Percentiles rank a stretch among this genome's conserved stretches.
phyloP scores from a whole-genome alignment of 2,113 vertebrate genomes.

The Actinemys pallida region DNA sequence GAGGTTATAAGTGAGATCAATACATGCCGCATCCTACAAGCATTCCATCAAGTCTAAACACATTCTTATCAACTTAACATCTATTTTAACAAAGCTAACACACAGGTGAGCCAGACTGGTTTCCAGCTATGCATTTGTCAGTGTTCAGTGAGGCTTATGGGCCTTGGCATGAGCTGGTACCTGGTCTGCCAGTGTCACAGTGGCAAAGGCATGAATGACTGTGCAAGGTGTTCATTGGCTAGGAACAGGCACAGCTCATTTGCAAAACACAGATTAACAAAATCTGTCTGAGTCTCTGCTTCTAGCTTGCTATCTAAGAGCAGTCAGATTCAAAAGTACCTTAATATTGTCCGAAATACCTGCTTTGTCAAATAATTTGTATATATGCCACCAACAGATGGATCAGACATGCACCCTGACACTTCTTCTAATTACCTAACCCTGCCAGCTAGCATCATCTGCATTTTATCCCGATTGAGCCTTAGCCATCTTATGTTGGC shows the following conservation, averaged over 20 bases:
- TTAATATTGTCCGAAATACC: neutral
- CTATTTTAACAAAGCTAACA: neutral
- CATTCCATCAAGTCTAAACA: neutral
- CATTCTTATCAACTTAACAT: neutral
- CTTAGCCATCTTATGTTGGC: neutral
- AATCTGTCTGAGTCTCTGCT: conserved; percentile 16
- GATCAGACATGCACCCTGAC: conserved; percentile 16
- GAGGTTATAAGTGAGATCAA: neutral
- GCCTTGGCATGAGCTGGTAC: neutral
- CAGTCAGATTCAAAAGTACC: conserved; percentile 51
- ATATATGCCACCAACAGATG: conserved; percentile 66
- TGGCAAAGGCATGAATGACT: neutral
- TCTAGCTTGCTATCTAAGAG: conserved; percentile 61
- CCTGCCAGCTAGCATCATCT: conserved; percentile 50
- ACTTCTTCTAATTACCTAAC: conserved; percentile 40
- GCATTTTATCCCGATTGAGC: conserved; percentile 7
- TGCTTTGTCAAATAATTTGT: conserved; percentile 70
- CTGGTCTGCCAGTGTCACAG: neutral
- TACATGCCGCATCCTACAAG: neutral
- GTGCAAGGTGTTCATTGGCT: neutral
- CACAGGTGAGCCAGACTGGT: neutral
- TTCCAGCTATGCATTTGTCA: neutral
- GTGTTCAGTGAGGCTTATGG: neutral
- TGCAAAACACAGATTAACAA: conserved; percentile 53
- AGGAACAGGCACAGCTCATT: conserved; percentile 5